Base-by-base conservation (phyloP, 2,888 invertebrate species). In the Seladonia tumulorum region DNA sequence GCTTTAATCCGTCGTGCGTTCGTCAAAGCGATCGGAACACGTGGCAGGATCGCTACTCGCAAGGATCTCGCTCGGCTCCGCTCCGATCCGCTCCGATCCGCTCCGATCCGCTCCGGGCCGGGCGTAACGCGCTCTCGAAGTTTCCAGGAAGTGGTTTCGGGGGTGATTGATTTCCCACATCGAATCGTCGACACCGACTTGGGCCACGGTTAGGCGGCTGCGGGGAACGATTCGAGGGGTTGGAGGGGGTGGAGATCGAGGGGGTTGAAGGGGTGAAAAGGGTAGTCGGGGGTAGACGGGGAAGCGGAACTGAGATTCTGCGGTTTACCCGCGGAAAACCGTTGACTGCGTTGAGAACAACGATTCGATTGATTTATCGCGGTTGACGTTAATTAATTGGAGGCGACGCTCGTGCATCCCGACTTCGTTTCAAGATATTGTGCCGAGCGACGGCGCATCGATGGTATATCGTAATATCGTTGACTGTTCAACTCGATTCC, bases 161-260 rank as follows among this genome's bases (percentile, higher is more conserved):
- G 85, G 87, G 88, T 92, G 92, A 92, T 92, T 91, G 92, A 92
- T 92, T 92, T 90, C 89, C 89, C 88, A 82, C 90, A 91, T 90
- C 88, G 91, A 90, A 84, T 88, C 82, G 90, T 86, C 87, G 85
- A 71, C 79, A 66, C 47, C 71, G 74, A 53, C 75, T 79, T 68
- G 57, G 72, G 42, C 63, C 16, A 42, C 45, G 35, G 39, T 42
- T 68, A 68, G 35, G 35, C 66, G 42, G 29, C 63, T 63, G 63
- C 2, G 29, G 63, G 29, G 63, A 63, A 1, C 63, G 29, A 63
- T 60, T n/a, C 22, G 25, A 49, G 80, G 71, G 57, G 57, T 22
- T n/a, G 39, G 22, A 16, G 35, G 57, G 22, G 39, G n/a, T n/a
- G n/a, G 25, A 35, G 35, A 14, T 57, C 12, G 16, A 8, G 12